Base-by-base conservation (phyloP, 92 coral and sea anemone genomes). In the Zoanthus sansibaricus region DNA sequence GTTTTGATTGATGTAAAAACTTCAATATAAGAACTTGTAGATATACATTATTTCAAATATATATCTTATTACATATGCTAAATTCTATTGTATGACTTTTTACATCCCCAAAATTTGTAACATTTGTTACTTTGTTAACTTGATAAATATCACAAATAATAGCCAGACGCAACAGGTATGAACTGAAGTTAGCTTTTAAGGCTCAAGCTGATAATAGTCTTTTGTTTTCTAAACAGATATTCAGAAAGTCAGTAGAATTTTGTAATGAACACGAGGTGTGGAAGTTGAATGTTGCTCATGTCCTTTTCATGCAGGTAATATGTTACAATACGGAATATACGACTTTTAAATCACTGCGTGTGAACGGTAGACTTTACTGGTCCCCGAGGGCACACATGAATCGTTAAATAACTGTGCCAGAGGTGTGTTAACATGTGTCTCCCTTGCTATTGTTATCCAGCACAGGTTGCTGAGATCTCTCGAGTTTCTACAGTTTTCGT, bases 191-290 rank as follows among this genome's bases (percentile, higher is more conserved):
- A 6, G 15, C 32, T 42, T 62, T 5, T 6, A 46, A 3, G 2
- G 3, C 47, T 46, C 15, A 46, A 37, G 3, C 32, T 79, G 54
- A 48, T 21, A 5, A 15, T 59, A 66, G 14, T 31, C 3, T 15
- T 45, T 75, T 66, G 33, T 31, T 31, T 82, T 9, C 48, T 72
- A 54, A 7, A 52, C 90, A 97, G 99, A 97, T 97, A 77, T 97
- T 97, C 88, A 93, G 99, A 76, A 97, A 97, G 78, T 97, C 99
- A n/a, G 99, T 97, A 10, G 99, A 97, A 88, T 97, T 97, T 88
- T 97, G 99, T 76, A 97, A 97, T 46, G 99, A 97, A 79, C 99
- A 97, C 33, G 98, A 95, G 68, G 92, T 91, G 61, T 97, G 99
- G 99, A 97, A 97, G 86, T 83, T 97, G 51, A 97, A 97, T 84